These are phyloP conservation scores for Halictus ligatus DNA, from an alignment of 2,888 invertebrate species.

Conservation along the genomic window DNA sequence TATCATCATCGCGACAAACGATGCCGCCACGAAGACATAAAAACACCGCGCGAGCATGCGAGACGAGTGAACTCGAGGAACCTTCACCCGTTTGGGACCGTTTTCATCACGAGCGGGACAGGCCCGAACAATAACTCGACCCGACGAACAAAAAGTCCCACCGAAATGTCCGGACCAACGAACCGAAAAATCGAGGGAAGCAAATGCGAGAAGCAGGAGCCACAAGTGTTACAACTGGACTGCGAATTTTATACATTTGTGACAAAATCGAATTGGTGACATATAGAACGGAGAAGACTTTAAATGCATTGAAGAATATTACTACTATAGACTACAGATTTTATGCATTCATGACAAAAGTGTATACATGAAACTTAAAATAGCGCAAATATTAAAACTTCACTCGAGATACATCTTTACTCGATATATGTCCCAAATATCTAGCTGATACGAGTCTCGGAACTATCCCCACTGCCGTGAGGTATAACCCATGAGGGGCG, in stretches of 20 bases:
- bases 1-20: neutral
- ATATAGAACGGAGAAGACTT: too few species aligned
- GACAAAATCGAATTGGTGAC: neutral
- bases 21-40: constrained; percentile 8
- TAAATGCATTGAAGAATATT: too few species aligned
- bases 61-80: constrained; percentile 17
- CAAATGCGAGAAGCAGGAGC: neutral
- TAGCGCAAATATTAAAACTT: too few species aligned
- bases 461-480: too few species aligned
- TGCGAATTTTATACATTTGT: neutral
- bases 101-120: neutral
- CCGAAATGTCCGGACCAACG: neutral
- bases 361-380: too few species aligned
- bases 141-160: neutral
- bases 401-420: too few species aligned
- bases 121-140: neutral
- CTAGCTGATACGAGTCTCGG: too few species aligned
- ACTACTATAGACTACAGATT: too few species aligned
- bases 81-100: constrained; percentile 27
- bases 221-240: neutral
- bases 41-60: neutral
- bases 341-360: too few species aligned
- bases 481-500: too few species aligned
- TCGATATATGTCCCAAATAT: too few species aligned
- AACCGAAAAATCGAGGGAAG: neutral